Percentiles rank a stretch among this genome's conserved stretches.
phyloP scores from a whole-genome alignment of 2,888 invertebrate genomes.

The Limnephilus marmoratus region DNA sequence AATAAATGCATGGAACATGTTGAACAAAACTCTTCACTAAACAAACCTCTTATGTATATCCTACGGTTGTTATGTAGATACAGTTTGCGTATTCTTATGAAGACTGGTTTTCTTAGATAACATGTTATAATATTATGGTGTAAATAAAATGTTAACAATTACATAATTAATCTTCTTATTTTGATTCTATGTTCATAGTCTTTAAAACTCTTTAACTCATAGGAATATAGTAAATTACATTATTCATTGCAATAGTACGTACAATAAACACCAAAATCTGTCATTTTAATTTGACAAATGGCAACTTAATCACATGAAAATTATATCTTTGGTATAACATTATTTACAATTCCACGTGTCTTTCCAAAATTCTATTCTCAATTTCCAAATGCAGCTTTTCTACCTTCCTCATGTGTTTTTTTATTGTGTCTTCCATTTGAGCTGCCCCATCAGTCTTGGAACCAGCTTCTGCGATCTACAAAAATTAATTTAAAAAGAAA shows the following conservation, averaged over 20 bases:
- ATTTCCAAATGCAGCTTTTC: constrained; percentile 90
- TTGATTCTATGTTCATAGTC: background rate
- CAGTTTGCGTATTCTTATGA: background rate
- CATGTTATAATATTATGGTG: background rate
- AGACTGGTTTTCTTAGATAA: background rate
- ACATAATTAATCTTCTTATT: background rate
- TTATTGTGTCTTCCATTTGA: constrained; percentile 86
- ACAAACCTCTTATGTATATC: background rate
- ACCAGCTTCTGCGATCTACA: constrained; percentile 77
- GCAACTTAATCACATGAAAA: background rate
- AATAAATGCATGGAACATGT: background rate
- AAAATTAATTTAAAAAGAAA: constrained; percentile 24
- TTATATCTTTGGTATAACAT: constrained; percentile 50
- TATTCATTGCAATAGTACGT: background rate
- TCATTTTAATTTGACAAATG: background rate
- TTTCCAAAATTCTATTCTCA: constrained; percentile 85
- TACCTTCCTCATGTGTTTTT: constrained; percentile 90
- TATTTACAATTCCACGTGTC: constrained; percentile 85
- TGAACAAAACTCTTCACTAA: background rate
- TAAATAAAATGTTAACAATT: background rate
- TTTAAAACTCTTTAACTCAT: background rate
- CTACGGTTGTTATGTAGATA: background rate
- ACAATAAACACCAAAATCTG: background rate
- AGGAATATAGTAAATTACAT: background rate
- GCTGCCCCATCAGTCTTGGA: constrained; percentile 81